Evolutionary conservation across 1,140 invertebrate genomes (phyloP).

Genomic region (Ooceraea biroi): DNA sequence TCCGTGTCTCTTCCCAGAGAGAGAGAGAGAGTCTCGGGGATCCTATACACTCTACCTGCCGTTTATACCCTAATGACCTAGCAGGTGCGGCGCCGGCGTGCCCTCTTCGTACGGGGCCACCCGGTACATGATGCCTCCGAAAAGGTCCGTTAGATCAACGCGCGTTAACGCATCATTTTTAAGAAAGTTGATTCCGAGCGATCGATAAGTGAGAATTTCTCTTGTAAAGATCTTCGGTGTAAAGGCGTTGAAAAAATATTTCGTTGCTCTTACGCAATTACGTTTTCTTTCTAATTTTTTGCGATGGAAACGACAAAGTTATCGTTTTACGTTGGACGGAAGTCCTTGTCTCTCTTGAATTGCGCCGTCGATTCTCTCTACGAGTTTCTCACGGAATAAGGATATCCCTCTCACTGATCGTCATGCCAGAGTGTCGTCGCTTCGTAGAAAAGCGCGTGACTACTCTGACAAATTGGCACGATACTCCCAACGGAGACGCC

Average conservation of each 20-base stretch:
- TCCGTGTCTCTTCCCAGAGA: constrained; percentile 59
- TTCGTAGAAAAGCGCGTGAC: constrained; percentile 73
- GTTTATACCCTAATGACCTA: constrained; percentile 85
- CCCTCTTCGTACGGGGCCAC: constrained; percentile 73
- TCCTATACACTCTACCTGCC: constrained; percentile 70
- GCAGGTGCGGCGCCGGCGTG: constrained; percentile 81
- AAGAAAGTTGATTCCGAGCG: constrained; percentile 28
- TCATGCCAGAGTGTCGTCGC: constrained; percentile 40
- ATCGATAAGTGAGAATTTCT: not conserved
- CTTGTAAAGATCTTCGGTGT: too few species aligned
- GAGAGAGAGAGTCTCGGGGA: constrained; percentile 41
- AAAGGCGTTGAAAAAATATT: too few species aligned
- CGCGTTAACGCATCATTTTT: constrained; percentile 41
- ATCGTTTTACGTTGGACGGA: too few species aligned
- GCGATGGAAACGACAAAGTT: too few species aligned
- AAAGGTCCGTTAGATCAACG: constrained; percentile 63
- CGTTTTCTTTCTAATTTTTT: too few species aligned
- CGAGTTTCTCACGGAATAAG: constrained; percentile 66
- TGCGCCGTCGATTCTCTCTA: not conserved
- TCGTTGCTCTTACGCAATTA: too few species aligned
- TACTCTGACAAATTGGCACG: constrained; percentile 73
- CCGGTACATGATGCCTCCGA: constrained; percentile 73
- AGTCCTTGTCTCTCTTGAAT: not conserved
- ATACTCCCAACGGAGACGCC: constrained; percentile 69
- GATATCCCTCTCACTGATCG: constrained; percentile 65